Evolutionary conservation across 1,140 invertebrate genomes (phyloP).

Genomic region (Atta cephalotes): DNA sequence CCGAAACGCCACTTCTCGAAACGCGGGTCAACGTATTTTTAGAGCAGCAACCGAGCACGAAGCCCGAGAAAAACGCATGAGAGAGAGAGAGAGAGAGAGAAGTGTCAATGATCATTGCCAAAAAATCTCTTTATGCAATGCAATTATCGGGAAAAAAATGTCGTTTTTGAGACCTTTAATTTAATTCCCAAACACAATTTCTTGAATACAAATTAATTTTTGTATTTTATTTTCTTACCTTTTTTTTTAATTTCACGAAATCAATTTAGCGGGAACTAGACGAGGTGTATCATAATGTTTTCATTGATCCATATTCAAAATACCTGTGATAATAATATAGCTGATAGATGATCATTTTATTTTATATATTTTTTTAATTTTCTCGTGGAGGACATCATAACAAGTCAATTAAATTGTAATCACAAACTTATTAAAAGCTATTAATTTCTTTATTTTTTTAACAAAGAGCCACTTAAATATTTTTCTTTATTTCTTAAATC

Average conservation of each 20-base stretch:
- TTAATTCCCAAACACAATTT: neutral
- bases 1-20: slow-evolving; percentile 82
- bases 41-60: slow-evolving; percentile 69
- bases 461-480: neutral
- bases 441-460: neutral
- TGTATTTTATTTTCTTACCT: neutral
- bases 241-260: neutral
- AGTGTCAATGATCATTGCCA: neutral
- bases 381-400: neutral
- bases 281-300: neutral
- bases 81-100: neutral
- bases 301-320: neutral
- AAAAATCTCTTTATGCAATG: slow-evolving; percentile 22
- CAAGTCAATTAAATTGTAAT: neutral
- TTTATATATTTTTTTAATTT: neutral
- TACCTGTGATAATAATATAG: neutral
- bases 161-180: neutral
- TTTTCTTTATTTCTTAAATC: neutral
- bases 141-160: neutral
- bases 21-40: slow-evolving; percentile 85
- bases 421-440: neutral
- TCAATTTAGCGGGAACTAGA: neutral
- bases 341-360: neutral
- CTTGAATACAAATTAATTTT: neutral
- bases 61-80: slow-evolving; percentile 47